Evolutionary conservation across 2,888 invertebrate genomes (phyloP), one percentile per base, ranked within the genome.

Genomic region (Netelia virgata): DNA sequence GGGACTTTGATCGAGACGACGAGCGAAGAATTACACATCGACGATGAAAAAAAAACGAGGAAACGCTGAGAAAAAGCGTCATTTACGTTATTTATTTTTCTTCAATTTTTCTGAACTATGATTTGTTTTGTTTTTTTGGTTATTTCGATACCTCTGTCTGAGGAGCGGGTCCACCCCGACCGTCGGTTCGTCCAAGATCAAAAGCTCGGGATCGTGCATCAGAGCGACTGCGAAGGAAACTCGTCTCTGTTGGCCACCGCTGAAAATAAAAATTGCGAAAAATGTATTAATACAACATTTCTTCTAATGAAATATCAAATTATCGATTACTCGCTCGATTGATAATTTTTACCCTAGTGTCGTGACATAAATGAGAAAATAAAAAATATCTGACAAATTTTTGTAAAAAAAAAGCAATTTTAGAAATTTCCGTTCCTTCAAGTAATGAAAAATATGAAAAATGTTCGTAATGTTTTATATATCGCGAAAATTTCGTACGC

Each of bases 171-270:
- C 98, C 78, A 98, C 98, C 3, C 98, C 98, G 64, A 98, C 98
- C 0, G 98, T 98, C 0, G 98, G 98, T 94, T 98, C 98, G 93
- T 98, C 98, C 85, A 98, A 95, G 93, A 98, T 98, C 85, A 98
- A 94, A 63, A 98, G 95, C 93, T 98, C 97, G 0, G 98, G 98
- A 94, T 98, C 98, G 92, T 98, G 98, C 96, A 98, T 97, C 20
- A 98, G 95, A 0, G 98, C 98, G 50, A 98, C 98, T 0, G 98
- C 97, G 93, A 98, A 98, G 0, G 98, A 98, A 0, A 98, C 98
- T 84, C 98, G 95, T 76, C 98, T 95, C 93, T 98, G 97, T 94
- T 98, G 98, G 41, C 98, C 98, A 89, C 98, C 98, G 94, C 98
- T 97, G 94, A 11, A 90, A 92, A 88, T 83, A 83, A 83, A 83